These are phyloP conservation scores for Cynodonichthys magdalenae DNA, from an alignment of 2,797 vertebrate species.

Conservation along the genomic window DNA sequence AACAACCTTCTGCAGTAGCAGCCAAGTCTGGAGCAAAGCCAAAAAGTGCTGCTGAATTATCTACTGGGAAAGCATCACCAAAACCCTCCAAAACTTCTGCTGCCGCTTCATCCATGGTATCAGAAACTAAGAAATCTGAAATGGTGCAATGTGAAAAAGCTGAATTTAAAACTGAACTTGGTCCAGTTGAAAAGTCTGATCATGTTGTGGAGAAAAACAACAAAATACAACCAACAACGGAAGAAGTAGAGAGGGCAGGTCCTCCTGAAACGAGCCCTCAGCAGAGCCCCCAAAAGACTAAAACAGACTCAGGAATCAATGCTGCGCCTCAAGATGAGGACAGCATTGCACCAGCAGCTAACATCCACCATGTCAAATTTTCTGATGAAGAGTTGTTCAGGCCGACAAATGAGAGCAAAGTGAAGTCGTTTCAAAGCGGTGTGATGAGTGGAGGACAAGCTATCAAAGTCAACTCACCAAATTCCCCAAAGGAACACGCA, in stretches of 20 bases:
- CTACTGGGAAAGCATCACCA: slow-evolving; percentile 75
- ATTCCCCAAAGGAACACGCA: slow-evolving; percentile 77
- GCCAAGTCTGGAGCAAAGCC: slow-evolving; percentile 84
- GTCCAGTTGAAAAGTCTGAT: slow-evolving; percentile 19
- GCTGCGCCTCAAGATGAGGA: slow-evolving; percentile 11
- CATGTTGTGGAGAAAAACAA: slow-evolving; percentile 20
- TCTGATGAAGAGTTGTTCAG: slow-evolving; percentile 19
- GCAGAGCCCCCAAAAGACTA: slow-evolving; percentile 30
- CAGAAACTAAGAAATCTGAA: slow-evolving; percentile 64
- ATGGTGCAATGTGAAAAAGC: slow-evolving; percentile 41
- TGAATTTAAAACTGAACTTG: slow-evolving; percentile 48
- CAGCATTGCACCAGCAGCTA: slow-evolving; percentile 23
- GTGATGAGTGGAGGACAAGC: slow-evolving; percentile 29
- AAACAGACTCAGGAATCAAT: slow-evolving; percentile 25
- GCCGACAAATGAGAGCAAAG: slow-evolving; percentile 28
- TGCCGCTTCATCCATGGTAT: slow-evolving; percentile 76
- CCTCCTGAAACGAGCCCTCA: slow-evolving; percentile 27
- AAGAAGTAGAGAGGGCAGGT: slow-evolving; percentile 22
- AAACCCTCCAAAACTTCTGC: slow-evolving; percentile 76
- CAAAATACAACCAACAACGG: slow-evolving; percentile 18
- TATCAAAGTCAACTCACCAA: slow-evolving; percentile 34
- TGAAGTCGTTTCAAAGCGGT: slow-evolving; percentile 21
- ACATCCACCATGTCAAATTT: slow-evolving; percentile 12
- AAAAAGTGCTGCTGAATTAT: slow-evolving; percentile 74
- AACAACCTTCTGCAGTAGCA: slow-evolving; percentile 55